phyloP scores from a whole-genome alignment of 2,888 invertebrate genomes.

The Cryptocephalus moraei region DNA sequence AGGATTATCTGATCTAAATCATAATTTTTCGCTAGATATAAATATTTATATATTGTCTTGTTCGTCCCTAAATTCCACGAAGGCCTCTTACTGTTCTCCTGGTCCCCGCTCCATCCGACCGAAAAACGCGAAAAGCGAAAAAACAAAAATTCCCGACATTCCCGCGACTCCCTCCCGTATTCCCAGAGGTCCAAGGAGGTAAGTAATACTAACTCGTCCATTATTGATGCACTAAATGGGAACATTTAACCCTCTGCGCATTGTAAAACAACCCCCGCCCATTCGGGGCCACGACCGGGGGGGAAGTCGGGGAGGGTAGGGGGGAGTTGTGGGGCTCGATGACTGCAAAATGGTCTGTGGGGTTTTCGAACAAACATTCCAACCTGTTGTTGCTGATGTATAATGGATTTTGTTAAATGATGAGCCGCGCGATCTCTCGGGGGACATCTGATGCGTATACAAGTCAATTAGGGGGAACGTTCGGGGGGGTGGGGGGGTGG shows the following conservation, averaged over 20 bases:
- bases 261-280: conserved; percentile 19
- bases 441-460: too few relatives aligned
- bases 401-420: conserved; percentile 30
- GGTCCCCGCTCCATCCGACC: too few relatives aligned
- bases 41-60: too few relatives aligned
- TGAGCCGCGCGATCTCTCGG: conserved; percentile 16
- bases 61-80: too few relatives aligned
- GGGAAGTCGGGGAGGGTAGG: neutral
- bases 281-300: conserved; percentile 1
- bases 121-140: too few relatives aligned
- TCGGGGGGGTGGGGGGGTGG: too few relatives aligned
- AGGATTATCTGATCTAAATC: too few relatives aligned
- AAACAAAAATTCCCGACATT: too few relatives aligned
- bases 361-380: conserved; percentile 19
- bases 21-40: too few relatives aligned
- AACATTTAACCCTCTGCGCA: conserved; percentile 29
- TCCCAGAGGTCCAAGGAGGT: conserved; percentile 29
- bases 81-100: too few relatives aligned
- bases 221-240: conserved; percentile 34
- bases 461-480: too few relatives aligned
- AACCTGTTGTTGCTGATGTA: conserved; percentile 30
- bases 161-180: too few relatives aligned
- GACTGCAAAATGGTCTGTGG: conserved; percentile 12
- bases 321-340: conserved; percentile 2
- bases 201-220: conserved; percentile 32